Evolutionary conservation across 2,113 vertebrate species (phyloP).

Genomic region (Struthidea cinerea): DNA sequence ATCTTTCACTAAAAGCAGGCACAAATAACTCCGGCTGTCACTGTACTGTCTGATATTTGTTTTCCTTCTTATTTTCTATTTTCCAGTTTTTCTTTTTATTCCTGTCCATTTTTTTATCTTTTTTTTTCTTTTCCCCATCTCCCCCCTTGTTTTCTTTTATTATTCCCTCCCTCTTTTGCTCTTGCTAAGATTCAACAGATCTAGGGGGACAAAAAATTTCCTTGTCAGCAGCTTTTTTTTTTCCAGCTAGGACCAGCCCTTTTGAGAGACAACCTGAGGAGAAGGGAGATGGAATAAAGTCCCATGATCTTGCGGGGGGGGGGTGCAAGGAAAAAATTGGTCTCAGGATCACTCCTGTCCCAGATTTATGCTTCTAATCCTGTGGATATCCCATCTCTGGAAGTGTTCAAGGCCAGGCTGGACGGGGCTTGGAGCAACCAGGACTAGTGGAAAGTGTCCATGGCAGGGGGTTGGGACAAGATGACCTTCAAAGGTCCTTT

Average conservation of each 20-base stretch:
- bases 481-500: neutral
- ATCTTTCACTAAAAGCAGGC: neutral
- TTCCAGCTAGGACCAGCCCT: neutral
- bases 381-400: neutral
- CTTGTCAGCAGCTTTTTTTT: neutral
- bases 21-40: neutral
- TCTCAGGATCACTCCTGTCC: neutral
- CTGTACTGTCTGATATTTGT: neutral
- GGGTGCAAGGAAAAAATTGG: neutral
- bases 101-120: rapidly evolving
- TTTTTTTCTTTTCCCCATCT: neutral
- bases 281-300: neutral
- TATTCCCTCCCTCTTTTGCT: neutral
- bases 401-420: neutral
- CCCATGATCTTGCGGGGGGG: rapidly evolving
- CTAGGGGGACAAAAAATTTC: neutral
- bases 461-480: neutral
- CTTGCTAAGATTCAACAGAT: neutral
- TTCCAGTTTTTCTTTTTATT: rapidly evolving
- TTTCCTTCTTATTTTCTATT: rapidly evolving
- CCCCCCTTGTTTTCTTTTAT: neutral
- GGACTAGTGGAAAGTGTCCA: neutral
- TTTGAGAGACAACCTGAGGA: neutral
- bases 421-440: neutral
- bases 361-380: neutral